phyloP scores from a whole-genome alignment of 2,797 vertebrate genomes.

The Hypotaenidia okinawae region DNA sequence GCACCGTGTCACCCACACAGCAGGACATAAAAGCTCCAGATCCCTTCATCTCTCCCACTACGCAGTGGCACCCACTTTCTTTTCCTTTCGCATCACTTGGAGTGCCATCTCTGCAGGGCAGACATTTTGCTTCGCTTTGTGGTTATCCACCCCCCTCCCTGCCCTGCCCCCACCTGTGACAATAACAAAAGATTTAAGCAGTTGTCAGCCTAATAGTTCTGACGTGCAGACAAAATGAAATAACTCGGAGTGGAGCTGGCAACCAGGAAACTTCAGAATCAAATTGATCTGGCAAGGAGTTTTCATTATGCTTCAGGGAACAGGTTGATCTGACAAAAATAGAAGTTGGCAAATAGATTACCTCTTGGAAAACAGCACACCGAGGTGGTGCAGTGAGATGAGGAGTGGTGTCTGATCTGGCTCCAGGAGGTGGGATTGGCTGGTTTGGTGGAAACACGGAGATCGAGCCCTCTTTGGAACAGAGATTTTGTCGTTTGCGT shows the following conservation, averaged over 20 bases:
- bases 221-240: conserved; percentile 52
- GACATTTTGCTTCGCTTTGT: background rate
- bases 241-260: conserved; percentile 53
- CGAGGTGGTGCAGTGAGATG: background rate
- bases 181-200: background rate
- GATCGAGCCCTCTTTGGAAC: background rate
- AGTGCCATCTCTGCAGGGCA: background rate
- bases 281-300: conserved; percentile 67
- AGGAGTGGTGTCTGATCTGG: background rate
- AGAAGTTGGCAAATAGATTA: conserved; percentile 60
- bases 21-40: background rate
- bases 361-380: conserved; percentile 11
- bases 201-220: conserved; percentile 51
- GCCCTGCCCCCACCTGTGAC: background rate
- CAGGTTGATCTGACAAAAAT: conserved; percentile 68
- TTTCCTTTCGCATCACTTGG: background rate
- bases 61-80: background rate
- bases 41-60: background rate
- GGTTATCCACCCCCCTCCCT: background rate
- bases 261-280: conserved; percentile 55
- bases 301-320: conserved; percentile 63
- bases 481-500: conserved; percentile 9
- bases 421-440: conserved; percentile 8
- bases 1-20: background rate
- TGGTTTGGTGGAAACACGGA: background rate